These are phyloP conservation scores for Pseudomyrmex pallidus DNA, from an alignment of 1,140 invertebrate genomes.

Conservation along the genomic window DNA sequence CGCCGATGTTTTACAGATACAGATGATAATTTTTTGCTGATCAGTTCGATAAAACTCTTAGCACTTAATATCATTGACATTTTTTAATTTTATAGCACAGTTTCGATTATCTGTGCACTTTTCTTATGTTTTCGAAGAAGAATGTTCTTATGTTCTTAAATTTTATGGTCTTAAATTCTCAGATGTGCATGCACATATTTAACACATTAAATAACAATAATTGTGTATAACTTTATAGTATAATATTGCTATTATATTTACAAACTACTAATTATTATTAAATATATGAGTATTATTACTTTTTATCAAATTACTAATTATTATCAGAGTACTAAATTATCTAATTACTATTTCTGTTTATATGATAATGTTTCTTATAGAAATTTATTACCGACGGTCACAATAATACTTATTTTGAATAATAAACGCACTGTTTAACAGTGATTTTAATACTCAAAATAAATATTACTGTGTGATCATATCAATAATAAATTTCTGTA, in stretches of 20 bases:
- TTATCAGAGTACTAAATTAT: slow-evolving; percentile 7
- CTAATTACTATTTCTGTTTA: background rate
- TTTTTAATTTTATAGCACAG: background rate
- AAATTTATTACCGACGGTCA: no score
- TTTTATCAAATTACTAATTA: slow-evolving; percentile 30
- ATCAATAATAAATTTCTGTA: no score
- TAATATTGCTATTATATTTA: background rate
- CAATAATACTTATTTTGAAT: no score
- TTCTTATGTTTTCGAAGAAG: no score
- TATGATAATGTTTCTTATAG: no score
- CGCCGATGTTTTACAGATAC: background rate
- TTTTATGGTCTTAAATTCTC: no score
- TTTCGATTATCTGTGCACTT: no score
- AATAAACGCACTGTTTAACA: no score
- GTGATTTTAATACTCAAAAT: no score
- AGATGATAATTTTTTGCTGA: slow-evolving; percentile 16
- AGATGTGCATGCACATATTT: background rate
- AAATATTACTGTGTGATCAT: no score
- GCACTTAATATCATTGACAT: slow-evolving; percentile 17
- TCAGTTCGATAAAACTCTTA: background rate
- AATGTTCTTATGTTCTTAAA: no score
- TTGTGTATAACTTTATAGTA: background rate
- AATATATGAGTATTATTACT: background rate
- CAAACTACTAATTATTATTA: slow-evolving; percentile 19
- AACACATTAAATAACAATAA: background rate